Evolutionary conservation across 2,888 invertebrate genomes (phyloP).

Genomic region (Eupithecia subfuscata): DNA sequence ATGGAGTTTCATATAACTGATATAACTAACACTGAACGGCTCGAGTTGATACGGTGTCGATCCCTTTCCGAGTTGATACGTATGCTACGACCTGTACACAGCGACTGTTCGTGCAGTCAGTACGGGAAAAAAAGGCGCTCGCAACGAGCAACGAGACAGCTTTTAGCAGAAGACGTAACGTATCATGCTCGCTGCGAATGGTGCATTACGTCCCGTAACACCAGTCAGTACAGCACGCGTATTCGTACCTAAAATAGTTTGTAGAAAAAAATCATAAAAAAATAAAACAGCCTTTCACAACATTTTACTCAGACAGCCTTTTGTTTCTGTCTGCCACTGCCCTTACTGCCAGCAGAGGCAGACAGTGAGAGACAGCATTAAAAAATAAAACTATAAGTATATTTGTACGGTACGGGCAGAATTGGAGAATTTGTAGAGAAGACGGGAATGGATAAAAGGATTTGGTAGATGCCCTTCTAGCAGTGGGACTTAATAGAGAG

Average conservation of each 20-base stretch:
- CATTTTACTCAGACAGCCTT: not conserved
- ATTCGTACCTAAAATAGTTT: not conserved
- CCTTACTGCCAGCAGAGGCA: not conserved
- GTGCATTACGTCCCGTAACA: too few species aligned
- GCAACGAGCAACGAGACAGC: too few species aligned
- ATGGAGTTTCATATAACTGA: too few species aligned
- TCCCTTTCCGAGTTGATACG: too few species aligned
- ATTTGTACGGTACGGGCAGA: not conserved
- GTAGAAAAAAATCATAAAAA: not conserved
- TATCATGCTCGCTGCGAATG: too few species aligned
- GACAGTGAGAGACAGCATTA: not conserved
- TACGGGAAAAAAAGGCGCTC: too few species aligned
- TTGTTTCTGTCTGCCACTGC: not conserved
- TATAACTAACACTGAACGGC: too few species aligned
- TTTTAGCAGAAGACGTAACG: too few species aligned
- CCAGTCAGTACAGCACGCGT: too few species aligned
- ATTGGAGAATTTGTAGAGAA: not conserved
- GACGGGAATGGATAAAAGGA: not conserved
- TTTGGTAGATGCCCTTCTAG: not conserved
- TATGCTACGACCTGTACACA: too few species aligned
- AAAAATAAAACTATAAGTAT: not conserved
- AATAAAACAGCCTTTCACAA: not conserved
- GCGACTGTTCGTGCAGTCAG: too few species aligned
- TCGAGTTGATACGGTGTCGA: too few species aligned
- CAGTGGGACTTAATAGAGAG: not conserved